Conservation (phyloP, 2,888 invertebrate genomes). For the Helleia helle region DNA sequence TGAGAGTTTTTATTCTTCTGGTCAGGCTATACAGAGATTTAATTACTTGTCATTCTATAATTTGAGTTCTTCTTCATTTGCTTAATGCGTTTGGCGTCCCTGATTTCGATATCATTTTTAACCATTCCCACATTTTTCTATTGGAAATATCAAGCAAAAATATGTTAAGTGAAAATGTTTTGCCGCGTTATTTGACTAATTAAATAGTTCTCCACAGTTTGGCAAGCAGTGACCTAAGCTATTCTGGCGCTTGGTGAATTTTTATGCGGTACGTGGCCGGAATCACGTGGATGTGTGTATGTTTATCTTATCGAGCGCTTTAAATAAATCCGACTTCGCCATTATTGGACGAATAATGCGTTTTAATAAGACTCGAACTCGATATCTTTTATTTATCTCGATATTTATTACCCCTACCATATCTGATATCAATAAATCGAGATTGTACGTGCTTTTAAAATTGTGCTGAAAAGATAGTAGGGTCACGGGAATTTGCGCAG, state of each 20-base stretch:
- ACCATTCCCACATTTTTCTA: no score
- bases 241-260: slow-evolving; percentile 15
- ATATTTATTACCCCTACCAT: slow-evolving; percentile 10
- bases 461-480: no score
- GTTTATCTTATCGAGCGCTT: slow-evolving; percentile 16
- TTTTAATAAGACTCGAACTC: not conserved
- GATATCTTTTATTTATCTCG: slow-evolving; percentile 12
- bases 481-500: no score
- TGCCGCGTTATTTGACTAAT: no score
- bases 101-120: no score
- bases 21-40: no score
- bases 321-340: slow-evolving; percentile 19
- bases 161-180: no score
- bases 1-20: no score
- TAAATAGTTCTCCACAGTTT: slow-evolving; percentile 15
- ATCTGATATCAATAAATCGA: slow-evolving; percentile 11
- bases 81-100: no score
- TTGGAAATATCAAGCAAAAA: no score
- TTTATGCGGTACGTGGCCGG: slow-evolving; percentile 10
- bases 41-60: no score
- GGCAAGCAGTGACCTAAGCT: slow-evolving; percentile 12
- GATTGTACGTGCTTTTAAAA: slow-evolving; percentile 7
- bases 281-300: slow-evolving; percentile 3
- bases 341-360: slow-evolving; percentile 11
- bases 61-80: no score